Percentiles rank a stretch among this genome's conserved stretches.
Conservation (phyloP, 1,140 invertebrate genomes). For the Penaeus chinensis region DNA sequence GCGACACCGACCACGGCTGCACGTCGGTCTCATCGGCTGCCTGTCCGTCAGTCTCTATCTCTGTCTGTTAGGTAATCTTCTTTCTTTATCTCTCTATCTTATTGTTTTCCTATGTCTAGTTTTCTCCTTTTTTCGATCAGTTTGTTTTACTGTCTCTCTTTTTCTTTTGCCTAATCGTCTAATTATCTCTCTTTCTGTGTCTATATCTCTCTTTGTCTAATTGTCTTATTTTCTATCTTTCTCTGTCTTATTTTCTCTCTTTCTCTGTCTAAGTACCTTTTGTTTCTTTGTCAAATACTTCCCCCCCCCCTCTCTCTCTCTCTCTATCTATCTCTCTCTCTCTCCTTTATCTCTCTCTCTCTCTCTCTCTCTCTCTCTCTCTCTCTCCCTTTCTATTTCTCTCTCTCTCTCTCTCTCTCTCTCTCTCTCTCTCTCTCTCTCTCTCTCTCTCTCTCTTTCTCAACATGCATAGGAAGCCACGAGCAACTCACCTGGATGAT, state of each 20-base stretch:
- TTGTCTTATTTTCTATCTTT: not conserved
- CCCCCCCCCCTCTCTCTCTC: slow-evolving; percentile 4
- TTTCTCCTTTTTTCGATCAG: no score
- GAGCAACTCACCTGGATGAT: slow-evolving; percentile 47
- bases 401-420: not conserved
- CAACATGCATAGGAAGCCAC: not conserved
- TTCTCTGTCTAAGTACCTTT: not conserved
- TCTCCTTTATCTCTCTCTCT: no score
- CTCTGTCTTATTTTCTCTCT: not conserved
- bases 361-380: not conserved
- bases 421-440: not conserved
- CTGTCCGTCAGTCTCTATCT: no score
- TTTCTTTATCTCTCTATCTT: no score
- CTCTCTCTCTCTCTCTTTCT: not conserved
- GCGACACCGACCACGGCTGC: no score
- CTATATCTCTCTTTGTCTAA: not conserved
- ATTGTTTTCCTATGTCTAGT: no score
- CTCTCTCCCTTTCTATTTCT: not conserved
- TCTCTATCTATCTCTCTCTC: no score
- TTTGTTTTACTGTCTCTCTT: no score
- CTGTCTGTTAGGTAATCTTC: no score
- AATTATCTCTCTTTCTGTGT: not conserved
- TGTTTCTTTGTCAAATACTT: not conserved
- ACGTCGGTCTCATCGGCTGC: no score
- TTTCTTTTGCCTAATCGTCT: no score